A percentile compares a stretch with the other conserved stretches of the same genome.
These are phyloP conservation scores for Lasiurus borealis DNA, from an alignment of 2,113 vertebrate genomes.

Conservation along the genomic window DNA sequence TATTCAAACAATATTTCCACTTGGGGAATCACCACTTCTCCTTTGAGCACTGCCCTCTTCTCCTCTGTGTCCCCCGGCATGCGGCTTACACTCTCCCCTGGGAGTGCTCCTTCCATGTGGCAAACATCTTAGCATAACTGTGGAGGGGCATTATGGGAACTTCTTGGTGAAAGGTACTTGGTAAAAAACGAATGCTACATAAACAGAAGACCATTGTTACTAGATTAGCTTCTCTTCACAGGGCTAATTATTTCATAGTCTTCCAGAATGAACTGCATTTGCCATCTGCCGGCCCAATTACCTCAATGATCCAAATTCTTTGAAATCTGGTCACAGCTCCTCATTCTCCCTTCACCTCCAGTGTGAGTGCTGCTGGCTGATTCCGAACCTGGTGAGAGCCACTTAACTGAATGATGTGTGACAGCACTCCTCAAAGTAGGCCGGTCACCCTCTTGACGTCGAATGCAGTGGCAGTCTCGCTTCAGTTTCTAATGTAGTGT, in stretches of 20 bases:
- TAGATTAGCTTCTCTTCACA: background rate
- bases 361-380: background rate
- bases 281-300: constrained; percentile 62
- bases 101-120: rapidly evolving
- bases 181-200: background rate
- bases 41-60: background rate
- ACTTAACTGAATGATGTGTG: background rate
- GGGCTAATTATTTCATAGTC: constrained; percentile 13
- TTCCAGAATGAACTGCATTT: constrained; percentile 44
- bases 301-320: constrained; percentile 8
- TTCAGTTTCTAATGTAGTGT: background rate
- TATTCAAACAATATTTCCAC: background rate
- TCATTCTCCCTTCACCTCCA: background rate
- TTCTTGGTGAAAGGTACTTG: background rate
- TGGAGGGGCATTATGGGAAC: rapidly evolving
- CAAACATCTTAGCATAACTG: rapidly evolving
- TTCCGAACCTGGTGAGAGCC: background rate
- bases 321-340: background rate
- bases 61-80: rapidly evolving
- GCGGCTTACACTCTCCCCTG: rapidly evolving
- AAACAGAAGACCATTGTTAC: background rate
- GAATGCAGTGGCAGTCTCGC: background rate
- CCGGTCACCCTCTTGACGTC: background rate
- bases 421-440: background rate
- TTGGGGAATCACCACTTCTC: background rate